Percentiles rank a stretch among this genome's conserved stretches.
phyloP scores from a whole-genome alignment of 2,113 vertebrate species.

The Piliocolobus tephrosceles region DNA sequence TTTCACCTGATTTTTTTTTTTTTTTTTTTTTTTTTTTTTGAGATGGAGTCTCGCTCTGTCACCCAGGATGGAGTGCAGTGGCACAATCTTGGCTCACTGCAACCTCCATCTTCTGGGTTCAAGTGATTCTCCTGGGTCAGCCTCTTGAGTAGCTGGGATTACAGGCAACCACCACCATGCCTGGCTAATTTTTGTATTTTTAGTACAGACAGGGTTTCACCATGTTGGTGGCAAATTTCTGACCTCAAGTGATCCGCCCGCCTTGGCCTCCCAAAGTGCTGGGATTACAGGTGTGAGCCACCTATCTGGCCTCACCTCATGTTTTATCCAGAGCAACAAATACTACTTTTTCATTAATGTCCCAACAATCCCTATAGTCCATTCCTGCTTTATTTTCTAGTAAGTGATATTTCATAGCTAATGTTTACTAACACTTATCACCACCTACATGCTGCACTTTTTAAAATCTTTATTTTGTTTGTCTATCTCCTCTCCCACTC shows the following conservation, averaged over 20 bases:
- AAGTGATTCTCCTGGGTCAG: not conserved
- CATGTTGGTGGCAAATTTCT: not conserved
- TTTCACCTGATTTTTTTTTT: not conserved
- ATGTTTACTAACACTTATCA: not conserved
- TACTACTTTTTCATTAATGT: not conserved
- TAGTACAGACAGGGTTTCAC: too few relatives aligned
- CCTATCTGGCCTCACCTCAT: not conserved
- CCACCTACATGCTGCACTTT: not conserved
- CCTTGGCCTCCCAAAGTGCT: not conserved
- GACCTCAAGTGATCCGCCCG: fast-evolving
- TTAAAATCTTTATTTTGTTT: not conserved
- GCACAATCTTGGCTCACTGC: not conserved
- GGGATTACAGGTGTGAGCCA: not conserved
- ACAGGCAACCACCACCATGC: not conserved
- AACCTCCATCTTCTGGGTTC: not conserved
- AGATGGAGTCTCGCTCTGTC: not conserved
- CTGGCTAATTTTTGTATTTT: not conserved
- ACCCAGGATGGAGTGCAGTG: not conserved
- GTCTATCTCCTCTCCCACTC: not conserved
- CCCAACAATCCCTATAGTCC: not conserved
- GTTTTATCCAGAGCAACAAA: not conserved
- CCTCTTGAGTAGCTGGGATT: not conserved
- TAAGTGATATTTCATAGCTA: not conserved
- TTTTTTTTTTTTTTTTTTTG: not conserved
- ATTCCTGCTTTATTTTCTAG: not conserved